Evolutionary conservation across 2,797 vertebrate species (phyloP), one percentile per base, ranked within the genome.

Genomic region (Harpagifer antarcticus): DNA sequence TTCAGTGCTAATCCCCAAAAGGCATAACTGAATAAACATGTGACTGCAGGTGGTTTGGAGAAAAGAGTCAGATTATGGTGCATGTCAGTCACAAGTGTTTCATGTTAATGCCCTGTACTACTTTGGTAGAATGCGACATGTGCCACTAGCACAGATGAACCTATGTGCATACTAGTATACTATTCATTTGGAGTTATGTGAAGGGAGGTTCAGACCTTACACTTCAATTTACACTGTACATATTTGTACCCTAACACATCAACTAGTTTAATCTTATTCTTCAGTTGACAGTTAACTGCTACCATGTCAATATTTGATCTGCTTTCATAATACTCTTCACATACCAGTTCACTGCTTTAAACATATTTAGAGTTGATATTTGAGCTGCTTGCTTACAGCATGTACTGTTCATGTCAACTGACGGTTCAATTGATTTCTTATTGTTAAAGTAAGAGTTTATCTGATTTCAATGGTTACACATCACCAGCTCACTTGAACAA

Each of bases 11-110:
- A 82, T 84, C 76, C 55, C 61, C 20, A 19, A 68, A 84, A 68
- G 48, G 67, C 20, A 47, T 53, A 71, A 67, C 52, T 64, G 71
- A 72, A 88, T 79, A 84, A 85, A 88, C 81, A 13, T 72, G 57
- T 49, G 69, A 19, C 48, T 47, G 8, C 43, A 9, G 70, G 44
- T 23, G 45, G 56, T 68, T 48, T 2, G 54, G 14, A 67, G 59
- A 31, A 54, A 59, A n/a, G 43, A 71, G 53, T 20, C 23, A 20
- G 20, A 42, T 74, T 5, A 72, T 65, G 62, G 67, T 73, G 23
- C 44, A 6, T 12, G 57, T 68, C 64, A 68, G 15, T 82, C 74
- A 68, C 9, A 27, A 53, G 20, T 54, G n/a, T 65, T 68, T 77
- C 27, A 63, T 62, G 49, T 48, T 27, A n/a, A 19, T 62, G 19